Base-by-base conservation (phyloP, 2,113 vertebrate species). In the Osmerus mordax region DNA sequence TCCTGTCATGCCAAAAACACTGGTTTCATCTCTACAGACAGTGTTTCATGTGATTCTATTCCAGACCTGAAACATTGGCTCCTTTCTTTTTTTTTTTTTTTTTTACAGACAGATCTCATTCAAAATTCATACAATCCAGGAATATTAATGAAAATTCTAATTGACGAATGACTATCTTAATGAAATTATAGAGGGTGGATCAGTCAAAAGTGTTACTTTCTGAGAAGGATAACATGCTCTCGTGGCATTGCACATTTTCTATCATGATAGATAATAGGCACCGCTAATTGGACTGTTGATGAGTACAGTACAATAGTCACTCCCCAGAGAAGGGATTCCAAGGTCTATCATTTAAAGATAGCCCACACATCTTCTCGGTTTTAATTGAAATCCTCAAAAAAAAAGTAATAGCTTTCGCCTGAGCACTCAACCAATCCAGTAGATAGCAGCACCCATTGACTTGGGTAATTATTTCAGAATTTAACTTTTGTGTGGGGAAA, bases 381-480 rank as follows among this genome's bases (percentile, higher is more conserved):
- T 89, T 90, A 91, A 91, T 91, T 91, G 87, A 91, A 92, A 90
- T 87, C 78, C 68, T 80, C 61, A 36, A 32, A 36, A 69, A 86
- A 90, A 89, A 84, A 81, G 67, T 89, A 91, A 91, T 90, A 88
- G 88, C 83, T 88, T 91, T 85, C 36, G 78, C 84, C 83, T 78
- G 86, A 87, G 87, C 87, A 88, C 86, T 89, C 87, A 90, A 85
- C 86, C 89, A 88, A 87, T 86, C 81, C 82, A 73, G 78, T 76
- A 88, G 89, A 91, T 88, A 90, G 88, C 67, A 70, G 75, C 76
- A 76, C 76, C 79, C 84, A 85, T 79, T 89, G 87, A 88, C 87
- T 87, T 78, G 72, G 82, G 81, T 89, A 89, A 91, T 91, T 90
- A 91, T 89, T 91, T 89, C 83, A 73, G 82, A 85, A 76, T 89